Evolutionary conservation across 2,797 vertebrate species (phyloP).

Genomic region (Thalassophryne amazonica): DNA sequence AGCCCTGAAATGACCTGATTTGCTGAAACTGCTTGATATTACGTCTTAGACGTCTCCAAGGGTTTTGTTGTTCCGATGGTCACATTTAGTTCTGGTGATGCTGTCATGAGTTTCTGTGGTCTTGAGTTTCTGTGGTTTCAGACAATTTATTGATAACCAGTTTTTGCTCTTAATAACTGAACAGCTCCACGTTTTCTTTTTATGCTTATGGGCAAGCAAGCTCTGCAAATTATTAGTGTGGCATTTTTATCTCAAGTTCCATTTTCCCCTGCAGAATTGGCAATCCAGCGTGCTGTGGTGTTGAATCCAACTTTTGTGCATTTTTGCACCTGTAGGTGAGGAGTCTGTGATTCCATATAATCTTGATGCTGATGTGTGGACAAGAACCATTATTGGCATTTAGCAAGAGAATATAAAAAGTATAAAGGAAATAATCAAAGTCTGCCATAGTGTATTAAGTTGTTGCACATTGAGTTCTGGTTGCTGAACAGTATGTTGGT

Average conservation of each 20-base stretch:
- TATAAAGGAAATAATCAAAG: slow-evolving; percentile 25
- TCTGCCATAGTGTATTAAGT: slow-evolving; percentile 34
- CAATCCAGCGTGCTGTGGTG: not conserved
- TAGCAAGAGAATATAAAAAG: no score
- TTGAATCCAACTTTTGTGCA: not conserved
- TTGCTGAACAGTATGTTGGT: slow-evolving; percentile 44
- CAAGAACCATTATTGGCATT: not conserved
- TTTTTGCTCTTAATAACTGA: no score
- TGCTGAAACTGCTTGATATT: not conserved
- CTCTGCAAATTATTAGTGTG: no score
- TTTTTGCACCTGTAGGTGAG: no score
- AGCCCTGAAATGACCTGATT: not conserved
- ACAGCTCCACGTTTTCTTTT: no score
- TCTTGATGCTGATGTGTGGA: slow-evolving; percentile 1
- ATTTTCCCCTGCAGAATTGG: not conserved
- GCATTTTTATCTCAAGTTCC: no score
- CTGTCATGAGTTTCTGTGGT: not conserved
- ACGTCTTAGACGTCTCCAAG: not conserved
- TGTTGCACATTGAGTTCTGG: slow-evolving; percentile 45
- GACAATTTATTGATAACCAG: no score
- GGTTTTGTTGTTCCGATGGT: not conserved
- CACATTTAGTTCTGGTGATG: not conserved
- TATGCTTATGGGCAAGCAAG: no score
- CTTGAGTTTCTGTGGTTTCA: no score
- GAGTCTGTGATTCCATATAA: slow-evolving; percentile 22